Evolutionary conservation across 2,113 vertebrate genomes (phyloP).

Genomic region (Taxidea taxus): DNA sequence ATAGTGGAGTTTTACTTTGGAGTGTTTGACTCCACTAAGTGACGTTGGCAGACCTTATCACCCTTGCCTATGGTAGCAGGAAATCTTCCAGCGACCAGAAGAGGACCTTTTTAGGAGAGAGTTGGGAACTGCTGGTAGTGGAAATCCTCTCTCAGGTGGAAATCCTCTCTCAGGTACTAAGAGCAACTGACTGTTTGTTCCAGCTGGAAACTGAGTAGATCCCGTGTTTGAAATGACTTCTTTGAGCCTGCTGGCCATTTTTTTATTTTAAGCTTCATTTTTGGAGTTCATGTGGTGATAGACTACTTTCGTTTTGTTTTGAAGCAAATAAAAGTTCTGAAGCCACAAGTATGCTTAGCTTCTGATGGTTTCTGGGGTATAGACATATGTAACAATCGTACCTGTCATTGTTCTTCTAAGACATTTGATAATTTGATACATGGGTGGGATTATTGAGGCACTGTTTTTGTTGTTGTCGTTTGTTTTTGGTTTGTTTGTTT

Average conservation of each 20-base stretch:
- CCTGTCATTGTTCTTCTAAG: background rate
- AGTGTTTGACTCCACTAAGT: background rate
- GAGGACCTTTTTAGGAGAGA: background rate
- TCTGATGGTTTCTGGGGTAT: background rate
- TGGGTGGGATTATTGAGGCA: background rate
- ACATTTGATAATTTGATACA: background rate
- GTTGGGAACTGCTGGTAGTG: background rate
- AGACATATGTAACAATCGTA: rapidly evolving
- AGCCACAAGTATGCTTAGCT: background rate
- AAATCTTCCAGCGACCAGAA: background rate
- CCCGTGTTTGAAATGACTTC: background rate
- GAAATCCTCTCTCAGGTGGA: background rate
- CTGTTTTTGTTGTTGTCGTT: background rate
- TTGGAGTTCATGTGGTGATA: background rate
- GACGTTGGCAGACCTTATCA: background rate
- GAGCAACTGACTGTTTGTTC: background rate
- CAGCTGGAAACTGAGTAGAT: background rate
- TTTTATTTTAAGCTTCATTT: background rate
- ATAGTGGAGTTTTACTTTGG: background rate
- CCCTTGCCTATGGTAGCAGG: background rate
- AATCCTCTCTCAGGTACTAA: background rate
- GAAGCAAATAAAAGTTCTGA: background rate
- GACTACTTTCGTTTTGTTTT: background rate
- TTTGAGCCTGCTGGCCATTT: background rate
- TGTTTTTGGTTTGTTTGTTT: background rate